A percentile compares a stretch with the other conserved stretches of the same genome.
Evolutionary conservation across 2,797 vertebrate species (phyloP).

Genomic region (Pelobates cultripes): DNA sequence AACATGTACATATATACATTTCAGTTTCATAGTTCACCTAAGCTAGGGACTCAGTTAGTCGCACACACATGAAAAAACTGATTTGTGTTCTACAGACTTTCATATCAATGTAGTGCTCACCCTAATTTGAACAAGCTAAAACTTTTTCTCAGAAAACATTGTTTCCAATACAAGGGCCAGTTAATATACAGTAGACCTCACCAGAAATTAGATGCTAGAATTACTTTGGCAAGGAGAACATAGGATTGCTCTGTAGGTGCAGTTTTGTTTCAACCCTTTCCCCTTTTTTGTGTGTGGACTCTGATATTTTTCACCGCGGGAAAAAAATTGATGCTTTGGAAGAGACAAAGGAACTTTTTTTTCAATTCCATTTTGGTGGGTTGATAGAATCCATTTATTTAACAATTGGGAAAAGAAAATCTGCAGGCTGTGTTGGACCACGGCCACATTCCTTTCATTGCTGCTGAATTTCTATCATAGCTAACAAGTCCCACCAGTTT

Average conservation of each 20-base stretch:
- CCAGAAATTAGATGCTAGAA: no score
- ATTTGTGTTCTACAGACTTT: no score
- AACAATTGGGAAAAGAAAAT: slow-evolving; percentile 55
- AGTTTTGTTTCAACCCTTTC: background rate
- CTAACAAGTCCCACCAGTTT: slow-evolving; percentile 72
- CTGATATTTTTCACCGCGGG: slow-evolving; percentile 55
- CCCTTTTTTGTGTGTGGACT: background rate
- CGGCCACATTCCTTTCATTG: slow-evolving; percentile 82
- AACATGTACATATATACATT: no score
- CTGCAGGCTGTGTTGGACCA: slow-evolving; percentile 74
- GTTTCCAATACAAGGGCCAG: no score
- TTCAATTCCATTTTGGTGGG: slow-evolving; percentile 72
- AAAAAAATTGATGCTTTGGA: slow-evolving; percentile 71
- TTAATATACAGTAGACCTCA: no score
- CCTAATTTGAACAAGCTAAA: no score
- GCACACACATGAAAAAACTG: no score
- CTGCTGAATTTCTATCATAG: slow-evolving; percentile 86
- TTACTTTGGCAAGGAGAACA: no score
- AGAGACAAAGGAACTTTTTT: slow-evolving; percentile 78
- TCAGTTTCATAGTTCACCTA: no score
- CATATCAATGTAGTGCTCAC: no score
- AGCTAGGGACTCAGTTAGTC: no score
- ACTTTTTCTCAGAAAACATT: no score
- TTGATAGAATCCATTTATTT: slow-evolving; percentile 70
- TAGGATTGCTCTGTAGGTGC: background rate